phyloP scores from a whole-genome alignment of 2,888 invertebrate species.

The Leucophenga montana region DNA sequence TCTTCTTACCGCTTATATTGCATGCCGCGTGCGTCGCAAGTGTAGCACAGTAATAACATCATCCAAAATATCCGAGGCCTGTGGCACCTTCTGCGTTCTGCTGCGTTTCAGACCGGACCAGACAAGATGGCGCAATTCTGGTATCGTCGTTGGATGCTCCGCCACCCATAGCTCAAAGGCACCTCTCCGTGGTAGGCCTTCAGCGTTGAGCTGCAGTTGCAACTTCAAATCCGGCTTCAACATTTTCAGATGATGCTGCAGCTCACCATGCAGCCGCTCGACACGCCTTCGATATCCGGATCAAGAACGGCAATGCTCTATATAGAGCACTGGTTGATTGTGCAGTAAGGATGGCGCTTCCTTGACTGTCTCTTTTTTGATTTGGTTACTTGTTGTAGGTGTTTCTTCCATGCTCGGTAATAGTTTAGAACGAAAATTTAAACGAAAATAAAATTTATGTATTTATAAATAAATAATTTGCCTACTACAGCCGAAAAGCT shows the following conservation, averaged over 20 bases:
- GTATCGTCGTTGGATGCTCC: slow-evolving; percentile 39
- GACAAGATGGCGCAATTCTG: slow-evolving; percentile 35
- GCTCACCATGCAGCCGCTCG: slow-evolving; percentile 48
- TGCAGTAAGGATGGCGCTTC: neutral
- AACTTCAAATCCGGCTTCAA: slow-evolving; percentile 43
- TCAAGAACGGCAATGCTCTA: slow-evolving; percentile 58
- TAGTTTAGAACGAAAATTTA: neutral
- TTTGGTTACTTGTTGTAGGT: neutral
- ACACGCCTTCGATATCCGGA: slow-evolving; percentile 52
- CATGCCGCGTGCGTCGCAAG: neutral
- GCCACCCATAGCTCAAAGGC: slow-evolving; percentile 60
- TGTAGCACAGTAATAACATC: slow-evolving; percentile 26
- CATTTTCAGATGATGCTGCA: slow-evolving; percentile 52
- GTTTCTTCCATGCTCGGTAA: neutral
- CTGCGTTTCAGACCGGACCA: slow-evolving; percentile 60
- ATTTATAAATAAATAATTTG: neutral
- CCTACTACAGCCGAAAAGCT: too few species aligned
- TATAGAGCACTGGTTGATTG: slow-evolving; percentile 58
- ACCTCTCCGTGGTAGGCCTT: slow-evolving; percentile 50
- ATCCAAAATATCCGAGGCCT: slow-evolving; percentile 53
- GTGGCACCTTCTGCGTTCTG: slow-evolving; percentile 56
- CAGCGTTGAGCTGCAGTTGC: slow-evolving; percentile 57
- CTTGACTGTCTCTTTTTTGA: neutral
- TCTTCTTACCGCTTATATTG: neutral
- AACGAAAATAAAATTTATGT: neutral